phyloP scores from a whole-genome alignment of 2,113 vertebrate genomes.

The Antennarius striatus region DNA sequence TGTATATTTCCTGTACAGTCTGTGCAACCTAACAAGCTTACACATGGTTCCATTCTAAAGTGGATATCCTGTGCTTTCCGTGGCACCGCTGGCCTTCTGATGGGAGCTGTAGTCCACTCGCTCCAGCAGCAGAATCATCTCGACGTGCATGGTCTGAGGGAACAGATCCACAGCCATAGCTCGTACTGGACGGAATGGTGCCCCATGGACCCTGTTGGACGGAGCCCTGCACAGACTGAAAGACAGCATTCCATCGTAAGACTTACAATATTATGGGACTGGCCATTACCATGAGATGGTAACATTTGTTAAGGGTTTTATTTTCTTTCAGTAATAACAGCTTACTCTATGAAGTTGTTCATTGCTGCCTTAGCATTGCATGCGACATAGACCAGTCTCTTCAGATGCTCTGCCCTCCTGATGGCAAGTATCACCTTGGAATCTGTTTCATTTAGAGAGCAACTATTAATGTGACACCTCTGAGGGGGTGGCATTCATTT shows the following conservation, averaged over 20 bases:
- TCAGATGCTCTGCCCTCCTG: slow-evolving; percentile 89
- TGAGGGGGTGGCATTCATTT: no score
- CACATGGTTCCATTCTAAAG: background rate
- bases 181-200: slow-evolving; percentile 85
- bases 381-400: slow-evolving; percentile 91
- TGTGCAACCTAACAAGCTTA: background rate
- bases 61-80: slow-evolving; percentile 9
- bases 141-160: slow-evolving; percentile 93
- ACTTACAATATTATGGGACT: background rate
- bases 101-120: slow-evolving; percentile 79
- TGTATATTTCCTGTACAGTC: background rate
- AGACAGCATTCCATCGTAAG: background rate
- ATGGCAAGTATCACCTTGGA: slow-evolving; percentile 94
- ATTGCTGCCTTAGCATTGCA: slow-evolving; percentile 96
- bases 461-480: background rate
- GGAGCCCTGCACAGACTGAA: slow-evolving; percentile 86
- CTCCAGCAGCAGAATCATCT: slow-evolving; percentile 91
- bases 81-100: slow-evolving; percentile 21
- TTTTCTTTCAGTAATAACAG: background rate
- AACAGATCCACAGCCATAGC: slow-evolving; percentile 94
- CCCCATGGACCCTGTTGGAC: slow-evolving; percentile 91
- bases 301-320: background rate
- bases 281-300: background rate
- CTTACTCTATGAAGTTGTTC: slow-evolving; percentile 97
- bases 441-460: slow-evolving; percentile 77